phyloP scores from a whole-genome alignment of 2,888 invertebrate genomes.

The Phaonia tiefii region DNA sequence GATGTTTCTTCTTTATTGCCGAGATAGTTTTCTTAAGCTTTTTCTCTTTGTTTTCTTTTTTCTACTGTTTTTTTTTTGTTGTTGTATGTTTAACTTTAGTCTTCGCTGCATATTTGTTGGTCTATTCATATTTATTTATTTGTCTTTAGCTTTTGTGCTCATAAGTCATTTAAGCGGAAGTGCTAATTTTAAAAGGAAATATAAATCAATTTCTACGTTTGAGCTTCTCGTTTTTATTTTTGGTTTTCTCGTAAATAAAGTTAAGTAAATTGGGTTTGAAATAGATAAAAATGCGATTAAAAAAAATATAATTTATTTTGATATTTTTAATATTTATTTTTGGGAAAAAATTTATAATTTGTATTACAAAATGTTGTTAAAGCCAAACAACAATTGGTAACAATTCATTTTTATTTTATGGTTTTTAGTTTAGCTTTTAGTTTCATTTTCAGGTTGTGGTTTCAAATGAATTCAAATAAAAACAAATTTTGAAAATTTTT shows the following conservation, averaged over 20 bases:
- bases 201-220: constrained; percentile 62
- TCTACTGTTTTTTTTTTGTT: constrained; percentile 10
- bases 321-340: too few relatives aligned
- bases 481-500: too few relatives aligned
- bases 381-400: neutral
- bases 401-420: neutral
- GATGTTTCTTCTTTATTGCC: constrained; percentile 38
- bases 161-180: constrained; percentile 64
- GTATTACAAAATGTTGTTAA: too few relatives aligned
- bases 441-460: too few relatives aligned
- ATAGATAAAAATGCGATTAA: too few relatives aligned
- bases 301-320: too few relatives aligned
- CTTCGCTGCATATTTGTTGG: constrained; percentile 47
- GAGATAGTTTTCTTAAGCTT: constrained; percentile 13
- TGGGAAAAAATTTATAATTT: too few relatives aligned
- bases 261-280: too few relatives aligned
- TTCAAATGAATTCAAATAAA: too few relatives aligned
- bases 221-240: neutral
- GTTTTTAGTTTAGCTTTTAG: too few relatives aligned
- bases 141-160: constrained; percentile 48
- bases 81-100: constrained; percentile 17
- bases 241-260: neutral
- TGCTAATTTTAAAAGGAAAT: constrained; percentile 66
- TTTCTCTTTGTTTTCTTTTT: constrained; percentile 22
- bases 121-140: constrained; percentile 47